A percentile compares a stretch with the other conserved stretches of the same genome.
Evolutionary conservation across 1,140 invertebrate species (phyloP).

Genomic region (Solen grandis): DNA sequence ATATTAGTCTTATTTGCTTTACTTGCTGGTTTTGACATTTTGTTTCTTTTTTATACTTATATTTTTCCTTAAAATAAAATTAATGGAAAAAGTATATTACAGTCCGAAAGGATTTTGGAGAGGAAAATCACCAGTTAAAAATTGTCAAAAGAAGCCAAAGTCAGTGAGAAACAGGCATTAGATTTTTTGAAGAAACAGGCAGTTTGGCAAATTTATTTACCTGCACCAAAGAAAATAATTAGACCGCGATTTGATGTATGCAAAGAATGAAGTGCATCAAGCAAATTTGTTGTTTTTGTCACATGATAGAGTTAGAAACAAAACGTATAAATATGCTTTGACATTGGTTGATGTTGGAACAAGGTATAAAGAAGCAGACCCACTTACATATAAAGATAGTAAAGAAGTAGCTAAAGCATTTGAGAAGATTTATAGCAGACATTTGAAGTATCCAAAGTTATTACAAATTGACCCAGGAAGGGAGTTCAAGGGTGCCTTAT

Average conservation of each 20-base stretch:
- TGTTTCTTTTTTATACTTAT: background rate
- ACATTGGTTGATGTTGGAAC: slow-evolving; percentile 53
- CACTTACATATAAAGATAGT: slow-evolving; percentile 43
- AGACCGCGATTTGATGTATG: slow-evolving; percentile 29
- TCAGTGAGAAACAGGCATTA: no score
- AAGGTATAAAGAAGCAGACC: slow-evolving; percentile 58
- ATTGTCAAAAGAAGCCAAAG: no score
- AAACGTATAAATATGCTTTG: slow-evolving; percentile 52
- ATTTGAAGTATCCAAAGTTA: slow-evolving; percentile 51
- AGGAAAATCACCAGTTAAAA: slow-evolving; percentile 24
- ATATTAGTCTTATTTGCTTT: no score
- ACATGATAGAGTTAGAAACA: no score
- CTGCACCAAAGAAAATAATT: slow-evolving; percentile 30
- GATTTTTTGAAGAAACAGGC: slow-evolving; percentile 56
- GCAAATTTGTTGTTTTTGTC: slow-evolving; percentile 57
- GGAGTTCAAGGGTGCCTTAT: slow-evolving; percentile 48
- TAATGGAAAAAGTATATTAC: no score
- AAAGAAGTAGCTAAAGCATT: slow-evolving; percentile 51
- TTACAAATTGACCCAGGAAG: slow-evolving; percentile 51
- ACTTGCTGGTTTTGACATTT: background rate
- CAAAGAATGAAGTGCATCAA: slow-evolving; percentile 56
- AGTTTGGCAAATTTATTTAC: slow-evolving; percentile 57
- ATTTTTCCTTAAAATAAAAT: background rate
- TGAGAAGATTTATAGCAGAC: slow-evolving; percentile 51
- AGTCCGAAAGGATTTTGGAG: no score